Base-by-base conservation (phyloP, 2,888 invertebrate genomes). In the Micropterix aruncella region DNA sequence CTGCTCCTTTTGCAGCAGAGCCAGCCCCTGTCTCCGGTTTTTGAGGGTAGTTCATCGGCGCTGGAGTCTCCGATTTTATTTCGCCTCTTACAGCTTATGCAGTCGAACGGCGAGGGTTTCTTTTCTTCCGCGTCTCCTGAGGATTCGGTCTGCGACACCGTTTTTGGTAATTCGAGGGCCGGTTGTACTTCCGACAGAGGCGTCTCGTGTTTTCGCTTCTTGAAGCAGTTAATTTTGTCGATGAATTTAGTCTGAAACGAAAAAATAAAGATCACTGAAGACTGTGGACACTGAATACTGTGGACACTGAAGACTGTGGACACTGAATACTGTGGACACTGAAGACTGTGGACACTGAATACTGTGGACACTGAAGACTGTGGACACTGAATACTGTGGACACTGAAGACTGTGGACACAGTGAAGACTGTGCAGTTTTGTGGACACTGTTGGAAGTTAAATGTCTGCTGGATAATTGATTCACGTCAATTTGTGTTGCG, bases 1-100 rank as follows among this genome's bases (percentile, higher is more conserved):
- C 68, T 68, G 39, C 69, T 70, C 54, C 49, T 56, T 57, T 27
- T 55, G 52, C 15, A 50, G 51, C 18, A 59, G 56, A 48, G 56
- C 60, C 48, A 60, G 59, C 16, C 55, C 53, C 7, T 17, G 43
- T 14, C 1, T 19, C 37, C 36, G 9, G 18, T 16, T 40, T 38
- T 40, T 40, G 18, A 40, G 12, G 17, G 18, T 40, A 40, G 17
- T 16, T 12, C 38, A 38, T 38, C 16, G 38, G 9, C 14, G 16
- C 38, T 38, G 14, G 38, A 38, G 16, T 38, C 38, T 38, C 38
- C 38, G 5, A 27, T 27, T 12, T 27, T 27, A 27, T 27, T 27
- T 27, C 27, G 5, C 12, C 27, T 27, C 15, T 19, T 27, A 14
- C 18, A 27, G 19, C 36, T 12, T 4, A 36, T 27, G 14, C 37